Base-by-base conservation (phyloP, 2,888 invertebrate species). In the Cheilosia scutellata region DNA sequence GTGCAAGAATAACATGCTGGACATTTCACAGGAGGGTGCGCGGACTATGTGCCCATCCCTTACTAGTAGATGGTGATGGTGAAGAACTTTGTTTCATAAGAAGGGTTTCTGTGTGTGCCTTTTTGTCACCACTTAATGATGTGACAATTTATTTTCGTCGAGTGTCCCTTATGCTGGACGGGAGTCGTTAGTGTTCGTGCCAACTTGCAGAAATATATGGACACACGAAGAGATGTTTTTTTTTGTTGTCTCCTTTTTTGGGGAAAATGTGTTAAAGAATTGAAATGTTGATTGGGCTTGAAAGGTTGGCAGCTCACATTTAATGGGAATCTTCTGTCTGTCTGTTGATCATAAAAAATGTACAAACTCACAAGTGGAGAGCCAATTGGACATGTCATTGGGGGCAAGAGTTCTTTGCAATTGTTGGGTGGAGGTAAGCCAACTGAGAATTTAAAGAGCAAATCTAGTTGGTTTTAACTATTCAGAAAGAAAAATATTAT, bases 91-190 rank as follows among this genome's bases (percentile, higher is more conserved):
- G 68, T 82, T 68, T 63, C 76, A 72, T 80, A 77, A 86, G 82
- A 86, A 86, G 80, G 86, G 82, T 77, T 82, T 86, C 55, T 58
- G 63, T 74, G 68, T 51, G 70, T 77, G 66, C 77, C 66, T 75
- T 82, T 82, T 87, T 82, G 82, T 77, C 87, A 82, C 70, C 87
- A 82, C 87, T 87, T 87, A 87, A 87, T 87, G 87, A 87, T 87
- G 87, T 87, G 87, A 87, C 87, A 87, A 87, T 87, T 87, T 87
- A 87, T 87, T 87, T 87, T 87, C 68, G 72, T 65, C 74, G 74
- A 77, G 74, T 60, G 77, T 65, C 72, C 71, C 42, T 78, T 86
- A 72, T 70, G 62, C 76, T 40, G 82, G 66, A 63, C 60, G 31
- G 42, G 47, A 75, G 65, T 70, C 70, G 53, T 82, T 71, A 66